These are phyloP conservation scores for Lordiphosa clarofinis DNA, from an alignment of 1,140 invertebrate genomes.

Conservation along the genomic window DNA sequence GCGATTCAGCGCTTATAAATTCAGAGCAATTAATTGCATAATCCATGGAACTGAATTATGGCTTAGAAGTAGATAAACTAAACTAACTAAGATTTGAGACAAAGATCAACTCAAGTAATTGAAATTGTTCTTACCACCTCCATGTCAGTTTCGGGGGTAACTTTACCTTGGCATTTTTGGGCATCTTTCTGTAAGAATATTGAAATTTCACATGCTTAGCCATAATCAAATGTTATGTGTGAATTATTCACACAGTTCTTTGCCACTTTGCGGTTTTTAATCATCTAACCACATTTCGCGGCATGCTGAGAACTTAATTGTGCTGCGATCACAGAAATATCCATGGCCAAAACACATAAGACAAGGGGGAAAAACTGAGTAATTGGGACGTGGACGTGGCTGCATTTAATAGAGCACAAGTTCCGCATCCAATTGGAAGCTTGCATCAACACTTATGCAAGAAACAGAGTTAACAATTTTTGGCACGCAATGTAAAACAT, in stretches of 20 bases:
- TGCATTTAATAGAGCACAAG: slow-evolving; percentile 32
- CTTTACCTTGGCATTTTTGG: too few relatives aligned
- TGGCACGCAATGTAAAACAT: slow-evolving; percentile 51
- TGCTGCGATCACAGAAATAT: slow-evolving; percentile 35
- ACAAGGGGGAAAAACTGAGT: not conserved
- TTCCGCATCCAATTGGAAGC: slow-evolving; percentile 31
- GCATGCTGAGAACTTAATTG: slow-evolving; percentile 58
- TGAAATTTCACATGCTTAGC: slow-evolving; percentile 8
- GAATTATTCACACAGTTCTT: slow-evolving; percentile 55
- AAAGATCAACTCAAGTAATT: too few relatives aligned
- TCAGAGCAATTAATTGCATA: too few relatives aligned
- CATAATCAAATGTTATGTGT: slow-evolving; percentile 47
- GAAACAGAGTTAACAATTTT: slow-evolving; percentile 30
- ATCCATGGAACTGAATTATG: too few relatives aligned
- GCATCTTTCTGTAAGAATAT: slow-evolving; percentile 21
- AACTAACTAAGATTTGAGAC: too few relatives aligned
- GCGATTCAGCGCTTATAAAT: too few relatives aligned
- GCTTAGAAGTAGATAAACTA: too few relatives aligned
- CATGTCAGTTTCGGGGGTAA: too few relatives aligned
- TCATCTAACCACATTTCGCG: slow-evolving; percentile 15
- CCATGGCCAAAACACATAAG: slow-evolving; percentile 39
- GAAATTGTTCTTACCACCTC: too few relatives aligned
- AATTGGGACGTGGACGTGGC: slow-evolving; percentile 43
- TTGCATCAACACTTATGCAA: slow-evolving; percentile 19
- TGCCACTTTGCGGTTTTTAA: slow-evolving; percentile 16